Percentiles rank a stretch among this genome's conserved stretches.
phyloP scores from a whole-genome alignment of 2,797 vertebrate species.

The Rhadinocentrus ornatus region DNA sequence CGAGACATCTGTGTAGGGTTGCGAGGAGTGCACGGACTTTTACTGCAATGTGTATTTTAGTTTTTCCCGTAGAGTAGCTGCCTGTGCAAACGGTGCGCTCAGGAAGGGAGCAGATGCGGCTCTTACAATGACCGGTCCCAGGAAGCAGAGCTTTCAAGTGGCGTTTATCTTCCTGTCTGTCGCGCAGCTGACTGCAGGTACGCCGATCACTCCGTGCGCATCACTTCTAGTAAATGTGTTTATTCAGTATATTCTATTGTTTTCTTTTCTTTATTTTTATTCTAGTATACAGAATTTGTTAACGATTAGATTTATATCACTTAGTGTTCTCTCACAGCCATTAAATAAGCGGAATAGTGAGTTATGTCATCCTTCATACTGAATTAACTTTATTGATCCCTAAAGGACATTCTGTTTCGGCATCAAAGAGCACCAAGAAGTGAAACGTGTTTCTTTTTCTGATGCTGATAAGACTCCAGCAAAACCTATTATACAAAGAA shows the following conservation, averaged over 20 bases:
- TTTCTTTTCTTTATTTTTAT: neutral
- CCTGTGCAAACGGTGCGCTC: slow-evolving; percentile 43
- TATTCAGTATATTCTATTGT: neutral
- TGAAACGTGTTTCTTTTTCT: neutral
- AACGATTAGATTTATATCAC: neutral
- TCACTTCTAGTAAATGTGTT: neutral
- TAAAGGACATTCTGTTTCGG: neutral
- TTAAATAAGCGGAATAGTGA: neutral
- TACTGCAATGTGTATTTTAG: slow-evolving; percentile 32
- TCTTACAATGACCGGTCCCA: slow-evolving; percentile 77
- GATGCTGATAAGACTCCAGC: neutral
- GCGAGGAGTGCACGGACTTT: slow-evolving; percentile 41
- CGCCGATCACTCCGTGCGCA: neutral
- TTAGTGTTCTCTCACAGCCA: neutral
- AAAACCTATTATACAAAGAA: no score
- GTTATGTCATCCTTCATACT: neutral
- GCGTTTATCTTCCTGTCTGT: slow-evolving; percentile 79
- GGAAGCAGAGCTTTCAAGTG: slow-evolving; percentile 72
- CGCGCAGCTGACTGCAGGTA: slow-evolving; percentile 82
- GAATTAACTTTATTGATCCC: slow-evolving; percentile 2
- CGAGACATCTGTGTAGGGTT: slow-evolving; percentile 35
- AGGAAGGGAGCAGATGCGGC: slow-evolving; percentile 72
- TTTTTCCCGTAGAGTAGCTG: slow-evolving; percentile 41
- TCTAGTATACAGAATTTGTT: neutral
- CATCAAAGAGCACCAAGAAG: neutral